These are phyloP conservation scores for Pseudochaenichthys georgianus DNA, from an alignment of 2,797 vertebrate genomes.

Conservation along the genomic window DNA sequence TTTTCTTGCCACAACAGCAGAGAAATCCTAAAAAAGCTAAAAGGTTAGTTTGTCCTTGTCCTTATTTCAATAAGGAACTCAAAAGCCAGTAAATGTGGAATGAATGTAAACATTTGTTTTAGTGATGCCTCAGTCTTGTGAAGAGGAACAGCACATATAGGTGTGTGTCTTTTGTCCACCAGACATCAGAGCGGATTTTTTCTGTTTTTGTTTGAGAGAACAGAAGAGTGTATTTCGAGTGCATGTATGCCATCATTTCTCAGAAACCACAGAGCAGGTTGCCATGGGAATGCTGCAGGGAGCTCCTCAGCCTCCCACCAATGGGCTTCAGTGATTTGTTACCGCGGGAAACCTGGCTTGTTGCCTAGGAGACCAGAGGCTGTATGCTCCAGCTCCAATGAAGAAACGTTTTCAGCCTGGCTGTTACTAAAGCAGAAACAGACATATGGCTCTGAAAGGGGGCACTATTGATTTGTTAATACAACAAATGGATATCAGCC, in stretches of 20 bases:
- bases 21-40: not conserved
- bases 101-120: not conserved
- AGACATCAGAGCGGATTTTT: conserved; percentile 16
- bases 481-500: conserved; percentile 30
- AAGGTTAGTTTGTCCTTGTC: not conserved
- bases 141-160: conserved; percentile 9
- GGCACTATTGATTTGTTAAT: conserved; percentile 21
- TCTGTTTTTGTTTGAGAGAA: conserved; percentile 11
- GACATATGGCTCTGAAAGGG: not conserved
- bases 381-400: conserved; percentile 54
- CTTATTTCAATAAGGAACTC: not conserved
- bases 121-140: conserved; percentile 3
- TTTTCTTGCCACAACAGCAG: not conserved
- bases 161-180: conserved; percentile 8
- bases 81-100: not conserved
- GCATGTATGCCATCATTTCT: conserved; percentile 58
- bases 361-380: conserved; percentile 79
- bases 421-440: conserved; percentile 39
- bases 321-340: conserved; percentile 68
- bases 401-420: conserved; percentile 43
- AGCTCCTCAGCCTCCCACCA: conserved; percentile 73
- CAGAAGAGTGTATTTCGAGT: not conserved
- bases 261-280: conserved; percentile 73
- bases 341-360: conserved; percentile 77
- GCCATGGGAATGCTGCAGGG: conserved; percentile 81